Percentiles rank a stretch among this genome's conserved stretches.
phyloP scores from a whole-genome alignment of 2,113 vertebrate species.

The Cryptomyrus ogoouensis region DNA sequence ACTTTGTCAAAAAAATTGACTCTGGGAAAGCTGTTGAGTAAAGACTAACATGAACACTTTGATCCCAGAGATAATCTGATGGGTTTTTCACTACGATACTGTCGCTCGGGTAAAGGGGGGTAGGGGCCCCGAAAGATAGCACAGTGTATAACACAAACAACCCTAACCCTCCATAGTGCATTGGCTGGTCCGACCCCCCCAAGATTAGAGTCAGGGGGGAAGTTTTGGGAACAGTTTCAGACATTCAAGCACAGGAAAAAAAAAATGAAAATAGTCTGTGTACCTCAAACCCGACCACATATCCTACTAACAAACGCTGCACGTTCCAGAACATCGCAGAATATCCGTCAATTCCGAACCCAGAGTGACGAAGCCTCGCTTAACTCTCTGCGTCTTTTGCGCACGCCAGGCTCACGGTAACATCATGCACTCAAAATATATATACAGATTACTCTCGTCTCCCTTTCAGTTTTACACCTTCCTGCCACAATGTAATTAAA shows the following conservation, averaged over 20 bases:
- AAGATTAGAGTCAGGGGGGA: not conserved
- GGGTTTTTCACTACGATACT: not conserved
- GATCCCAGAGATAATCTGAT: not conserved
- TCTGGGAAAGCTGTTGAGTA: not conserved
- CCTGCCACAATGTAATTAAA: not conserved
- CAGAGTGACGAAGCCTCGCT: not conserved
- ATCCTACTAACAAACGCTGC: not conserved
- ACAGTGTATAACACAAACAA: conserved; percentile 12
- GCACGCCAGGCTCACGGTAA: not conserved
- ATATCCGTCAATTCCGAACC: not conserved
- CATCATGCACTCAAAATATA: not conserved
- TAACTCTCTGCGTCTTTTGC: not conserved
- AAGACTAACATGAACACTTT: not conserved
- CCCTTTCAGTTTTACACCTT: not conserved
- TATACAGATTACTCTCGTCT: not conserved
- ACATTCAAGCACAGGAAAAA: not conserved
- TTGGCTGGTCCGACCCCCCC: not conserved
- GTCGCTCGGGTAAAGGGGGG: not conserved
- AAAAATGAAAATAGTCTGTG: not conserved
- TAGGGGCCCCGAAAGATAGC: not conserved
- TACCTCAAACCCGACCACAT: not conserved
- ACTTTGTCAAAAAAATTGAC: not conserved
- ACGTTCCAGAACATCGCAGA: not conserved
- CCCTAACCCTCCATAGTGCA: not conserved
- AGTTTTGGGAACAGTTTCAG: not conserved